Evolutionary conservation across 2,888 invertebrate species (phyloP), one percentile per base, ranked within the genome.

Genomic region (Gastracanthus pulcherrimus): DNA sequence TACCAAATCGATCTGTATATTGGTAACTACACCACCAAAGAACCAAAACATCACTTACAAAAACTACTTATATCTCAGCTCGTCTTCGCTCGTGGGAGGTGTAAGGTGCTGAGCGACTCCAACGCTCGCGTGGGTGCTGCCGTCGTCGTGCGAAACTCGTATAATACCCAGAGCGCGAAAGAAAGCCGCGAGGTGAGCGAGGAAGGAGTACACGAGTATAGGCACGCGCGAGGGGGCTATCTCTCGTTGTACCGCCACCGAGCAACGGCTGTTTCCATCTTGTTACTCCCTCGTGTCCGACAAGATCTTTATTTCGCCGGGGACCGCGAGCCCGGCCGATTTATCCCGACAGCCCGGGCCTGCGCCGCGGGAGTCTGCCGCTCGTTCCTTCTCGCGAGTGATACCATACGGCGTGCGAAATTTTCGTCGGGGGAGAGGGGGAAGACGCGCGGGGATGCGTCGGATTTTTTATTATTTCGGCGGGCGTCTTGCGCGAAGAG

Each of bases 251-350:
- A 86, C 84, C 76, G 87, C 86, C 88, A 86, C 86, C 86, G 87
- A 81, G 86, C 85, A 82, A 82, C 78, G n/a, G 83, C 38, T 87
- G 87, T 88, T 88, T 86, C 87, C 87, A 86, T 87, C 87, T 88
- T 88, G 89, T 88, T 87, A 76, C 83, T 70, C 70, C 83, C 87
- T 81, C 87, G 86, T 87, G 88, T 89, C 87, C 85, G 87, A 89
- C 89, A 88, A 89, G 89, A 89, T 89, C 89, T 89, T 89, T 88
- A 89, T 89, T 89, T 87, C 86, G 85, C 80, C 80, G 85, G n/a
- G n/a, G n/a, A n/a, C 11, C 11, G 48, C 36, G 58, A 41, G 23
- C 41, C n/a, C 58, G 34, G 26, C 31, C 64, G 66, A 80, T 75
- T 75, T 62, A 75, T 75, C 69, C 75, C 48, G 36, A 23, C 38